Evolutionary conservation across 2,113 vertebrate genomes (phyloP).

Genomic region (Callopanchax toddi): DNA sequence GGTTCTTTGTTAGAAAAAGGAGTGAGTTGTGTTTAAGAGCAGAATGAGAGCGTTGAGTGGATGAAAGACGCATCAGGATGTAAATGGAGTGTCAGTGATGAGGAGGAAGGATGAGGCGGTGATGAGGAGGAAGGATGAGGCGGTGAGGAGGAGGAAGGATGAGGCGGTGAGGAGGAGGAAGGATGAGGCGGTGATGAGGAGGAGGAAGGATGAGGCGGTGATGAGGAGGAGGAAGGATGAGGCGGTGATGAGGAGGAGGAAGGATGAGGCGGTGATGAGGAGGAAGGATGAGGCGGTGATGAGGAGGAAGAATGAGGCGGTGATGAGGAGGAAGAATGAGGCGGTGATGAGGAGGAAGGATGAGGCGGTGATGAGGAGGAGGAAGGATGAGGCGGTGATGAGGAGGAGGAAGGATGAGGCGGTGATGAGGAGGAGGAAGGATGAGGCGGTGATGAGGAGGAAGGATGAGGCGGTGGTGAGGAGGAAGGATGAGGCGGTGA

Average conservation of each 20-base stretch:
- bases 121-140: neutral
- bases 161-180: neutral
- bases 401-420: neutral
- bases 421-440: no score
- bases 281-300: neutral
- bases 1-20: no score
- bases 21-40: neutral
- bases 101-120: neutral
- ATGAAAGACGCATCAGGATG: slow-evolving; percentile 18
- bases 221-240: neutral
- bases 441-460: no score
- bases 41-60: slow-evolving; percentile 7
- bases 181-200: neutral
- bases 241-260: no score
- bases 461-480: neutral
- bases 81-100: slow-evolving; percentile 4
- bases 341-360: neutral
- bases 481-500: neutral
- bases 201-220: neutral
- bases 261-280: neutral
- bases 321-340: no score
- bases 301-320: no score
- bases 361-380: neutral
- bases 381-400: neutral
- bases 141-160: slow-evolving; percentile 6